phyloP scores from a whole-genome alignment of 2,113 vertebrate species.

The human (Homo sapiens) region DNA sequence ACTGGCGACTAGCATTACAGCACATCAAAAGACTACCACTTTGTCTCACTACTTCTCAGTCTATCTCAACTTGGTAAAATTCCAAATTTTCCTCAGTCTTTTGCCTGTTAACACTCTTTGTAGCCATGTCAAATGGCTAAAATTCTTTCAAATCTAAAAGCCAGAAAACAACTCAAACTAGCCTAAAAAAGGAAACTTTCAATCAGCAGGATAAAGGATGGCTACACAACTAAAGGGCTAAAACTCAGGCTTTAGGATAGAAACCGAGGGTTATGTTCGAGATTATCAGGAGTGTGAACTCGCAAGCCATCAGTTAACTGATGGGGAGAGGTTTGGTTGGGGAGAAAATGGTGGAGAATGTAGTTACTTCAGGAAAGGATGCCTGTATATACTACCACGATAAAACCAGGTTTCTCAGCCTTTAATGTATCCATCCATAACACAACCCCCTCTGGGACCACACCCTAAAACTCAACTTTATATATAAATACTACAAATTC shows the following conservation, averaged over 20 bases:
- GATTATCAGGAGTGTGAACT: not conserved
- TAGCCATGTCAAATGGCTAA: not conserved
- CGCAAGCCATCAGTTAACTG: not conserved
- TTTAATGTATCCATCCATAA: not conserved
- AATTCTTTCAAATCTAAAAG: not conserved
- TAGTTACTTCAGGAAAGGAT: too few relatives aligned
- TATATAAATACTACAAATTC: too few relatives aligned
- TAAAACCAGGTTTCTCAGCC: not conserved
- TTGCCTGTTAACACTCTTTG: not conserved
- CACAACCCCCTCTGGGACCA: not conserved
- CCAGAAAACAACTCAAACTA: not conserved
- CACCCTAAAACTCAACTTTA: not conserved
- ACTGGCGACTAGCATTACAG: not conserved
- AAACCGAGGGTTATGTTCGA: not conserved
- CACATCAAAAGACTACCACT: not conserved
- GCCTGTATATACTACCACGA: too few relatives aligned
- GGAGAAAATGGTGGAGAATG: too few relatives aligned
- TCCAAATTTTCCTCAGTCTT: not conserved
- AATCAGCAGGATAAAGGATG: not conserved
- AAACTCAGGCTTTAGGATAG: not conserved
- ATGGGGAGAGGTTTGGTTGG: too few relatives aligned
- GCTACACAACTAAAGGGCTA: not conserved
- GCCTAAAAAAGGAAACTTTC: not conserved
- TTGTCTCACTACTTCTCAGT: not conserved
- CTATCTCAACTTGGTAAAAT: not conserved